Base-by-base conservation (phyloP, 1,140 invertebrate species). In the Polypedilum vanderplanki region DNA sequence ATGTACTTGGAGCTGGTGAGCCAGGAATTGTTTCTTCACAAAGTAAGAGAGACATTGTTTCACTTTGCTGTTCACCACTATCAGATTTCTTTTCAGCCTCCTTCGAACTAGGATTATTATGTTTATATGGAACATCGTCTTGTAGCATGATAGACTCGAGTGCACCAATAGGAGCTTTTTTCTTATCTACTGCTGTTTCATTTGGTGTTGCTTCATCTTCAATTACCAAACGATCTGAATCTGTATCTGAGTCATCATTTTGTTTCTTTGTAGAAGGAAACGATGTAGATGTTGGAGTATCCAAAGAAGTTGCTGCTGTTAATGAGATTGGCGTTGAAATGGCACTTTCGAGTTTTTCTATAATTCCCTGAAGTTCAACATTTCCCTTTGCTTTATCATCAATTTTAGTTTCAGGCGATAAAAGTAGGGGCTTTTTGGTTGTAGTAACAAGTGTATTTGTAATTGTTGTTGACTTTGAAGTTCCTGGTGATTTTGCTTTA, bases 1-100 rank as follows among this genome's bases (percentile, higher is more conserved):
- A 84, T 1, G 80, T 78, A 0, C 83, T 86, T 0, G 90, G 90
- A 65, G 91, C 90, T n/a, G 92, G 92, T 78, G 91, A 93, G 20
- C 92, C 91, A 1, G 92, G 93, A 79, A 96, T 94, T 33, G 92
- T 94, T 83, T 95, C 93, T 79, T 94, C 91, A 82, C 93, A 95
- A 1, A 93, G 80, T n/a, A 95, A 80, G 67, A 91, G 86, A 77
- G 87, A 90, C 74, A 87, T 84, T 75, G 84, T 86, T 76, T 85
- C 83, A 76, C 84, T 84, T 76, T 84, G 83, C 40, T 86, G 85
- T 10, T 83, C 83, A 10, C 76, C 76, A 73, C 20, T 75, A 76
- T 77, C 9, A 74, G 12, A 7, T 73, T 46, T 20, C 70, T 64
- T 17, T 75, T 18, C 18, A 74, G 78, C 64, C 7, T 40, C 10